Percentiles rank a stretch among this genome's conserved stretches.
Evolutionary conservation across 2,113 vertebrate genomes (phyloP).

Genomic region (Chlorocebus sabaeus): DNA sequence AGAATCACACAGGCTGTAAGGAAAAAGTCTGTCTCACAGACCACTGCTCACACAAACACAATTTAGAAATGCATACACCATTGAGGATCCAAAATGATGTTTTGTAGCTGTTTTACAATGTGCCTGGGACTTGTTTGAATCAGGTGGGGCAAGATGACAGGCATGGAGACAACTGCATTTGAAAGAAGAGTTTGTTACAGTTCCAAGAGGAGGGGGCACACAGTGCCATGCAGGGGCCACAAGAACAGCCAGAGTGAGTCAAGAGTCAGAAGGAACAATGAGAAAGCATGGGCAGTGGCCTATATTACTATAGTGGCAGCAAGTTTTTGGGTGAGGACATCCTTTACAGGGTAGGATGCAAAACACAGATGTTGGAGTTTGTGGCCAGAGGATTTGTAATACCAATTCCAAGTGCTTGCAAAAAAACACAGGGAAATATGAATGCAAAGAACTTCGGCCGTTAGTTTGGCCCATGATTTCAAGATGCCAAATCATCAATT

Average conservation of each 20-base stretch:
- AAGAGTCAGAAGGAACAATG: neutral
- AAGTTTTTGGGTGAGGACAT: neutral
- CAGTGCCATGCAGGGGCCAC: fast-evolving
- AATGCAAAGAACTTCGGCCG: neutral
- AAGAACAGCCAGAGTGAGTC: neutral
- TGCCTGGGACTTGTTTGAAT: neutral
- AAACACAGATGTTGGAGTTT: neutral
- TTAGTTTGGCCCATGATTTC: neutral
- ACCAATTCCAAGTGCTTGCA: neutral
- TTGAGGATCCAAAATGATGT: neutral
- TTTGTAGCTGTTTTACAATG: neutral
- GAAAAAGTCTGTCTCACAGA: neutral
- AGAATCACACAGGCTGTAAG: neutral
- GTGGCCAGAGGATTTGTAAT: neutral
- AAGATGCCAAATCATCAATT: neutral
- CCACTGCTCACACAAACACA: no score
- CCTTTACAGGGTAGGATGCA: neutral
- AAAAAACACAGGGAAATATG: neutral
- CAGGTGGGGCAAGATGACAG: neutral
- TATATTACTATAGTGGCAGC: neutral
- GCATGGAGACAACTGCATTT: neutral
- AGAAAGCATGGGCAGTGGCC: no score
- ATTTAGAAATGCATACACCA: fast-evolving
- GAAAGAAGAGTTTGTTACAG: neutral
- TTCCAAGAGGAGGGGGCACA: neutral